Evolutionary conservation across 2,113 vertebrate species (phyloP), one percentile per base, ranked within the genome.

Genomic region (Neodontobutis hainanensis): DNA sequence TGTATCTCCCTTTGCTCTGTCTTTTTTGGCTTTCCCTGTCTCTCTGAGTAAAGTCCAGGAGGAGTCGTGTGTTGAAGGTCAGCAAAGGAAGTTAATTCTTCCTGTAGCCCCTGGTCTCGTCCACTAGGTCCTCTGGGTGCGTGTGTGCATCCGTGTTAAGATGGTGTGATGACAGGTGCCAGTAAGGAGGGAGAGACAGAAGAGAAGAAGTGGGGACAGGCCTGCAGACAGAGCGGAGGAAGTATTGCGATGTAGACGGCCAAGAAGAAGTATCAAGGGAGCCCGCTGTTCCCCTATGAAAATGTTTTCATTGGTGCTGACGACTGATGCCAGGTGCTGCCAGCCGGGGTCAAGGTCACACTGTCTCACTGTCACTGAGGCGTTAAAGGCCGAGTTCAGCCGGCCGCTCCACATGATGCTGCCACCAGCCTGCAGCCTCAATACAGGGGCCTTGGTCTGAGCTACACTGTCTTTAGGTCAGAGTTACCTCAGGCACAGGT

Each of bases 281-380:
- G 81, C 77, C 67, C 71, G 52, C 68, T 51, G 61, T 53, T 61
- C 82, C 76, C 43, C 73, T 86, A 87, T 84, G 77, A 89, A 92
- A 94, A 90, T 90, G 81, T 92, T 92, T 92, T 91, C 74, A 84
- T 87, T 86, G 65, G 60, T n/a, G 73, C 77, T 75, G 83, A 89
- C 87, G 90, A 90, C 73, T 90, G 79, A 89, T 87, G 85, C 89
- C 87, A 90, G 89, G 83, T 91, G 89, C 73, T 92, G 86, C 73
- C 75, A 77, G 85, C 78, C 60, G 40, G 80, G 81, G 84, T 89
- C 46, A 64, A 82, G 86, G 82, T 90, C 85, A 83, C 51, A 56
- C 68, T 61, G 71, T 79, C 82, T 87, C 82, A 82, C 79, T 75
- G 83, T 84, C 78, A 75, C 75, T 64, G 44, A 81, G 79, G 61